Percentiles rank a stretch among this genome's conserved stretches.
Evolutionary conservation across 2,888 invertebrate species (phyloP).

Genomic region (Parasteatoda lunata): DNA sequence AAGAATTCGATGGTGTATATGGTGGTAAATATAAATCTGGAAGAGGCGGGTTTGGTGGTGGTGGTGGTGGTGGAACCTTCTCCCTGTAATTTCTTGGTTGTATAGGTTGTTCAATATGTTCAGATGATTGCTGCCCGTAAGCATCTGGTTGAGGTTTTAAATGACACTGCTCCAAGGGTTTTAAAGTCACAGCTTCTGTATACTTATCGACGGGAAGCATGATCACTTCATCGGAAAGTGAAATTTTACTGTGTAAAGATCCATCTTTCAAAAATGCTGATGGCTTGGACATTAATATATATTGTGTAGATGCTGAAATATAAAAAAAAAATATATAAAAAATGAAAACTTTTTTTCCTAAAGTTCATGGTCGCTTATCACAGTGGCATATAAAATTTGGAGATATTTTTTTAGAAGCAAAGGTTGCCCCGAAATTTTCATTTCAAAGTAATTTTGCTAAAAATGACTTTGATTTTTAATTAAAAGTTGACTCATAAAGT

Average conservation of each 20-base stretch:
- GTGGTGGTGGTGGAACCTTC: constrained; percentile 6
- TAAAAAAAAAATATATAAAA: background rate
- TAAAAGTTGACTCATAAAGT: no score
- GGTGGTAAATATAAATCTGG: constrained; percentile 3
- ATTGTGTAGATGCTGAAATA: constrained; percentile 18
- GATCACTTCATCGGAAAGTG: background rate
- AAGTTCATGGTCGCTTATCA: no score
- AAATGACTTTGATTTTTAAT: no score
- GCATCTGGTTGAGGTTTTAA: no score
- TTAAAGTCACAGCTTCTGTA: background rate
- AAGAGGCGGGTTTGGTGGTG: background rate
- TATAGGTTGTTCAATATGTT: background rate
- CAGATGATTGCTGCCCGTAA: background rate
- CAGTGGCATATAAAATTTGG: no score
- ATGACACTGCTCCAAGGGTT: background rate
- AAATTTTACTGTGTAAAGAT: constrained; percentile 5
- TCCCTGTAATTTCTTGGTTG: background rate
- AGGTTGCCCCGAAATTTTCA: no score
- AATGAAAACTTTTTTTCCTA: no score
- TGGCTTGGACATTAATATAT: background rate
- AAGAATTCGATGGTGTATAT: background rate
- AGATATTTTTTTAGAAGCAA: no score
- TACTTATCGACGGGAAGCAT: constrained; percentile 14
- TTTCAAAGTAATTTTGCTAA: no score
- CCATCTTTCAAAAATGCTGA: constrained; percentile 22